A percentile compares a stretch with the other conserved stretches of the same genome.
These are phyloP conservation scores for Pelecanus crispus DNA, from an alignment of 2,113 vertebrate genomes.

Conservation along the genomic window DNA sequence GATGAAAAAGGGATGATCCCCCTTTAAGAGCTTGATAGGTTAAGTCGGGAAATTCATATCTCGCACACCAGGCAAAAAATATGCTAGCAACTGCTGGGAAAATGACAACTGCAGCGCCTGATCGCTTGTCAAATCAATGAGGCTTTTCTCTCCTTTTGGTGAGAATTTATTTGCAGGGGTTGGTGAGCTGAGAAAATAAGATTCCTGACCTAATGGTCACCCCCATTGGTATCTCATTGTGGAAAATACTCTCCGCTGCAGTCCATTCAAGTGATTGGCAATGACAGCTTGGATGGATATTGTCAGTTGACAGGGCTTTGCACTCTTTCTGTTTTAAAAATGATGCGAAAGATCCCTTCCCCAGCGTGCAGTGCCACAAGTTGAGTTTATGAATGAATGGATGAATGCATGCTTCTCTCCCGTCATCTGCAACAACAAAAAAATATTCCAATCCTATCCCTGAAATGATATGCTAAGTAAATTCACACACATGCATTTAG, in stretches of 20 bases:
- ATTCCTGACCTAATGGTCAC: conserved; percentile 67
- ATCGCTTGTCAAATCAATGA: conserved; percentile 66
- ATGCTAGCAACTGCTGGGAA: conserved; percentile 64
- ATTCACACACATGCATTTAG: conserved; percentile 44
- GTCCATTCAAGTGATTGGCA: conserved; percentile 69
- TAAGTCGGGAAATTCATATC: conserved; percentile 48
- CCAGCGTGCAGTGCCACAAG: conserved; percentile 21
- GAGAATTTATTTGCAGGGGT: conserved; percentile 65
- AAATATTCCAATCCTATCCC: background rate
- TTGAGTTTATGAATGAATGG: conserved; percentile 47
- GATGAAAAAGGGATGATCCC: conserved; percentile 27
- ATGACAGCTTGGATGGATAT: conserved; percentile 65
- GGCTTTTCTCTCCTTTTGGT: conserved; percentile 68
- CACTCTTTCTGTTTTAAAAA: conserved; percentile 37
- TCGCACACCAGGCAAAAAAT: conserved; percentile 54
- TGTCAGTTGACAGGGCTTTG: conserved; percentile 65
- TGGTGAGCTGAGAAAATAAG: conserved; percentile 68
- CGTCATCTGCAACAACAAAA: conserved; percentile 4
- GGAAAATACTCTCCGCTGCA: conserved; percentile 66
- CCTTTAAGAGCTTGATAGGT: conserved; percentile 43
- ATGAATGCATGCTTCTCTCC: conserved; percentile 46
- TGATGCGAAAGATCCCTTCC: conserved; percentile 51
- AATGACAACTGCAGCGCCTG: conserved; percentile 63
- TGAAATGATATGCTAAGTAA: conserved; percentile 56
- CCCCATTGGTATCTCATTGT: conserved; percentile 63